phyloP scores from a whole-genome alignment of 2,888 invertebrate species.

The Chelonus formosanus region DNA sequence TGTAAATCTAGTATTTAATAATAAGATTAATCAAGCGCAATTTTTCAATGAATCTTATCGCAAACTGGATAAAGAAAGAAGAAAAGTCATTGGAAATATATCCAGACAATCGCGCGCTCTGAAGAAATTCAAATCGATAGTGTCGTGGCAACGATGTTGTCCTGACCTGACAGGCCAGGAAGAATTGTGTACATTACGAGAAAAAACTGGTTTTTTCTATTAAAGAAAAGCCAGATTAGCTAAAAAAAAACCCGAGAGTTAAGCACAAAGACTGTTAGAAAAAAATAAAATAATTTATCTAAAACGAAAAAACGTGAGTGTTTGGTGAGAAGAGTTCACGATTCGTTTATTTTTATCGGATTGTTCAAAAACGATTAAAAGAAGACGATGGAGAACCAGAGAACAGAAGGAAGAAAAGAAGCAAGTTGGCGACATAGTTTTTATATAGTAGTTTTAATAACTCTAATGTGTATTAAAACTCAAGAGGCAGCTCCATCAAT shows the following conservation, averaged over 20 bases:
- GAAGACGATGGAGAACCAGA: slow-evolving; percentile 25
- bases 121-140: slow-evolving; percentile 51
- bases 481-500: slow-evolving; percentile 41
- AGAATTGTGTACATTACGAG: slow-evolving; percentile 20
- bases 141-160: slow-evolving; percentile 58
- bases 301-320: slow-evolving; percentile 17
- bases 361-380: slow-evolving; percentile 5
- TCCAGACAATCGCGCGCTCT: slow-evolving; percentile 13
- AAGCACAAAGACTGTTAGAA: too few species aligned
- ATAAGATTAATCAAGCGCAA: too few species aligned
- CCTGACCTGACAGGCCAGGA: slow-evolving; percentile 40
- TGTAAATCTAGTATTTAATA: too few species aligned
- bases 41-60: not conserved
- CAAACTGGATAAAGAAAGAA: not conserved
- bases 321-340: not conserved
- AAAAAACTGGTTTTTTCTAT: slow-evolving; percentile 7
- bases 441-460: slow-evolving; percentile 35
- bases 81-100: slow-evolving; percentile 6
- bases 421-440: slow-evolving; percentile 16
- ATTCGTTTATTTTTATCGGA: slow-evolving; percentile 4
- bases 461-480: slow-evolving; percentile 39
- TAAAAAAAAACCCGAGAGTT: too few species aligned
- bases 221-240: not conserved
- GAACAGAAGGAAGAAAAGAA: slow-evolving; percentile 29
- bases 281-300: not conserved